Evolutionary conservation across 2,113 vertebrate species (phyloP).

Genomic region (Todiramphus saurophagus): DNA sequence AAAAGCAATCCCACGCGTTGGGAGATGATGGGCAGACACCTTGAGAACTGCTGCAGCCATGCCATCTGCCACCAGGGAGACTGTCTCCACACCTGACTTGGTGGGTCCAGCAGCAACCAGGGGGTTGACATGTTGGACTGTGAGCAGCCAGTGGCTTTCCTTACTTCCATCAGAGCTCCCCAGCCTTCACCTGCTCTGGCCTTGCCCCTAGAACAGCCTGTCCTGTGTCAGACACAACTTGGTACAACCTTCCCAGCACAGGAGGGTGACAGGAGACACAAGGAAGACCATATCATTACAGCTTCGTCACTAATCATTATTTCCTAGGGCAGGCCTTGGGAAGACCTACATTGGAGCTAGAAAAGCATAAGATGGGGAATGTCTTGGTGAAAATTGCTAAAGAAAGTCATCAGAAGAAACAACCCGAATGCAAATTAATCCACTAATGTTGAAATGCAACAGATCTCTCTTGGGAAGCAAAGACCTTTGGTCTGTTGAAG

Average conservation of each 20-base stretch:
- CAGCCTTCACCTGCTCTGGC: background rate
- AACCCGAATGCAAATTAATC: background rate
- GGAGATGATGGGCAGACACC: too few species aligned
- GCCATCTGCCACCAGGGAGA: too few species aligned
- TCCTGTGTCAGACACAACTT: background rate
- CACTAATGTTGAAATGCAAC: background rate
- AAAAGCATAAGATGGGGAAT: background rate
- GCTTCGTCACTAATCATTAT: fast-evolving
- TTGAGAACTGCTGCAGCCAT: too few species aligned
- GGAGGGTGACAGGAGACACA: background rate
- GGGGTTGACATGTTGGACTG: background rate
- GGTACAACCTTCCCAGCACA: background rate
- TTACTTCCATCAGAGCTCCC: background rate
- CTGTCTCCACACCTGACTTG: too few species aligned
- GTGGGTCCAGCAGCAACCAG: background rate
- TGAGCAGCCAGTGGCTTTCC: background rate
- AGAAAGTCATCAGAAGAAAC: background rate
- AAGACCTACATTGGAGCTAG: background rate
- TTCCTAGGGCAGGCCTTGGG: background rate
- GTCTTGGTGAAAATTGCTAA: fast-evolving
- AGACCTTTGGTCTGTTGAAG: background rate
- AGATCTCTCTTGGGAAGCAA: background rate
- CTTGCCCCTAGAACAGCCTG: background rate
- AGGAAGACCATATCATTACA: background rate
- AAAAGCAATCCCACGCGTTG: too few species aligned